Conservation (phyloP, 2,797 vertebrate species). For the Hippoglossus hippoglossus region DNA sequence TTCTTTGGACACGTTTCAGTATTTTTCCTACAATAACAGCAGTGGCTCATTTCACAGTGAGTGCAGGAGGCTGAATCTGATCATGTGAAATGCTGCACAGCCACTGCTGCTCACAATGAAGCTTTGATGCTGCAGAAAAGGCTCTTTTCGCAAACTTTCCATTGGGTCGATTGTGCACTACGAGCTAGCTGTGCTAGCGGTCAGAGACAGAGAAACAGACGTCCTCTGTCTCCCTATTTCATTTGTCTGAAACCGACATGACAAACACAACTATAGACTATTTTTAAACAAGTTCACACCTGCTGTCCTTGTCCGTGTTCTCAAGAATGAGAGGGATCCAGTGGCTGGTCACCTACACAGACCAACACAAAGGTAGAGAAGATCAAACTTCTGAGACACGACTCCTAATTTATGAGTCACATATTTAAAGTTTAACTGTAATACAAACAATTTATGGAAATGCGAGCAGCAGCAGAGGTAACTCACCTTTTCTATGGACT, state of each 20-base stretch:
- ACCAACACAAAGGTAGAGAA: neutral
- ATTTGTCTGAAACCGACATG: neutral
- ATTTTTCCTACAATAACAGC: neutral
- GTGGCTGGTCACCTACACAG: constrained; percentile 91
- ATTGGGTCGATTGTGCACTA: neutral
- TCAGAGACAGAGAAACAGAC: neutral
- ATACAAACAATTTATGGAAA: constrained; percentile 42
- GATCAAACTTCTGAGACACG: neutral
- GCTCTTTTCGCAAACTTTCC: neutral
- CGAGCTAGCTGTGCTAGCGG: neutral
- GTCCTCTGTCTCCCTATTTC: neutral
- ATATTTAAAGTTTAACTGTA: neutral
- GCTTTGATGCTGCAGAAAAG: neutral
- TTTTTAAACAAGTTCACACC: constrained; percentile 77
- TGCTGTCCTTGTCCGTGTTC: constrained; percentile 98
- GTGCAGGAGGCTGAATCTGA: neutral
- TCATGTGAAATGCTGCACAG: neutral
- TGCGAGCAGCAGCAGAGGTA: neutral
- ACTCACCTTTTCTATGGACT: constrained; percentile 85
- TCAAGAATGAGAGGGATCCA: constrained; percentile 98
- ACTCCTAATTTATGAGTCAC: neutral
- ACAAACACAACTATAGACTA: neutral
- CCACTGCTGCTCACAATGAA: constrained; percentile 13
- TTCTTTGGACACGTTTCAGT: neutral
- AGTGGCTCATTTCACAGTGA: neutral